phyloP scores from a whole-genome alignment of 2,797 vertebrate species.

The Acanthis flammea region DNA sequence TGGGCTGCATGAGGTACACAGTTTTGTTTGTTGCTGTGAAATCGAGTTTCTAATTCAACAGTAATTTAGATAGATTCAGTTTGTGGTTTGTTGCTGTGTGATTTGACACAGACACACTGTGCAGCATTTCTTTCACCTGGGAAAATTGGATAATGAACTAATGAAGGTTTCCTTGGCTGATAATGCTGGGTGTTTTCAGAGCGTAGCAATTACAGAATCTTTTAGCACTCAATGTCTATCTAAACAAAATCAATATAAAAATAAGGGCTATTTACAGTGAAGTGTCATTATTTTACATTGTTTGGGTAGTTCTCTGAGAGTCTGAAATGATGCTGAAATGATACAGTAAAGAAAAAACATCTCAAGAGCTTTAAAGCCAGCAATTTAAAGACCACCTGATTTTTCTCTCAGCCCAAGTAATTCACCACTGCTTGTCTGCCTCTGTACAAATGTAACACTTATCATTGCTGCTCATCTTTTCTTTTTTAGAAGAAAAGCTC shows the following conservation, averaged over 20 bases:
- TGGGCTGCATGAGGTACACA: background rate
- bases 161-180: constrained; percentile 57
- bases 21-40: background rate
- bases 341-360: background rate
- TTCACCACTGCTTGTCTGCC: background rate
- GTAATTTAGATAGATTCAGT: constrained; percentile 26
- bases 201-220: constrained; percentile 23
- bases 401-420: background rate
- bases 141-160: constrained; percentile 52
- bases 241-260: constrained; percentile 13
- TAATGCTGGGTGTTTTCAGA: constrained; percentile 31
- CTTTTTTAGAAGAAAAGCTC: background rate
- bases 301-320: background rate
- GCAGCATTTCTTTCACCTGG: constrained; percentile 56
- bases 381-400: background rate
- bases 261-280: constrained; percentile 9
- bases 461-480: background rate
- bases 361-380: background rate
- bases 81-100: constrained; percentile 34
- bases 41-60: constrained; percentile 8
- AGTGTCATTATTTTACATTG: background rate
- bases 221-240: background rate
- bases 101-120: constrained; percentile 42
- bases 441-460: background rate
- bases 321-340: background rate